These are phyloP conservation scores for Polypedilum vanderplanki DNA, from an alignment of 1,140 invertebrate species.

Conservation along the genomic window DNA sequence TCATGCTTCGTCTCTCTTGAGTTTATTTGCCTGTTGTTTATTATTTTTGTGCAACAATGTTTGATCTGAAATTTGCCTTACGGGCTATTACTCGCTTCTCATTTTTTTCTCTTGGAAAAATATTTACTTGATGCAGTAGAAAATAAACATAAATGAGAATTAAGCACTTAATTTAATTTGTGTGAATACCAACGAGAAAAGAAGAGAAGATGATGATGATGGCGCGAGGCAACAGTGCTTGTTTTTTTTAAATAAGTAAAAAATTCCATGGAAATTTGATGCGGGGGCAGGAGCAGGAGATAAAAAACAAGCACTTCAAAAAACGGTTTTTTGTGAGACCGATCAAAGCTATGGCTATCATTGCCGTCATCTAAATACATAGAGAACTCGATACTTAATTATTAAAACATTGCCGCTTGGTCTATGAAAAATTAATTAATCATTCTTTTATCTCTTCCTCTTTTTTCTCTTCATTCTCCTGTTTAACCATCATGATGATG, in stretches of 20 bases:
- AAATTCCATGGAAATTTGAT: neutral
- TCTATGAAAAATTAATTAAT: constrained; percentile 28
- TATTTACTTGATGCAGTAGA: too few relatives aligned
- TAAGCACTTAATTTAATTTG: constrained; percentile 6
- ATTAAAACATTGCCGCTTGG: neutral
- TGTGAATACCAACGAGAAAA: neutral
- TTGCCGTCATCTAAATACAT: neutral
- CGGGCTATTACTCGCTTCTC: neutral
- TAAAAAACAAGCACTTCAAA: neutral
- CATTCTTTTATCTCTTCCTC: constrained; percentile 24
- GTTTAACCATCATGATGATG: too few relatives aligned
- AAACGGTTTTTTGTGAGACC: neutral
- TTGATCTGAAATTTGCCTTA: neutral
- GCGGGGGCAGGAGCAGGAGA: neutral
- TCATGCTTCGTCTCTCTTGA: neutral
- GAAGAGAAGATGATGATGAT: neutral
- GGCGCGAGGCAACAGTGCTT: neutral
- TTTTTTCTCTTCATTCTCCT: neutral
- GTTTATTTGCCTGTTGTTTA: neutral
- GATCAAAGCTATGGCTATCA: neutral
- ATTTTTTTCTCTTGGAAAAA: too few relatives aligned
- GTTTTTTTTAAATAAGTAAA: too few relatives aligned
- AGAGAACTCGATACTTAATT: constrained; percentile 3
- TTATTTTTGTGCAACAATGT: neutral
- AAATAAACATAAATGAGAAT: constrained; percentile 9